These are phyloP conservation scores for Pan paniscus DNA, from an alignment of 2,113 vertebrate genomes.

Conservation along the genomic window DNA sequence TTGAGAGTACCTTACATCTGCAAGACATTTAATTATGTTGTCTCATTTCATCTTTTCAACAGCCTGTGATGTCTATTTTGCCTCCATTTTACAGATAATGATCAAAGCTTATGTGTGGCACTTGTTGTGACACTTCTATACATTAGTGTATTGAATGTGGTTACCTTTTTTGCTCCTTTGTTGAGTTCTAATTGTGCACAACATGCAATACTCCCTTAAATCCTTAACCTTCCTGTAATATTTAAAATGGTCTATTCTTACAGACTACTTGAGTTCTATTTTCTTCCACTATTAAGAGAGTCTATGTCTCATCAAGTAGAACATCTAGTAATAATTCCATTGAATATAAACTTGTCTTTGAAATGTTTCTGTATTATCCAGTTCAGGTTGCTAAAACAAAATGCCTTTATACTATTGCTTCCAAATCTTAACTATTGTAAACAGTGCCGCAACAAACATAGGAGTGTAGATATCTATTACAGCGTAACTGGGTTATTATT, in stretches of 20 bases:
- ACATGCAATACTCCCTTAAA: neutral
- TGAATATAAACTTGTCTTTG: neutral
- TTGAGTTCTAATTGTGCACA: neutral
- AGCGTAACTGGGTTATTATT: too few relatives aligned
- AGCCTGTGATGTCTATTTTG: neutral
- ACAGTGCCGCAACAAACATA: too few relatives aligned
- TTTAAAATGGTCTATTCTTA: neutral
- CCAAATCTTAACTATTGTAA: too few relatives aligned
- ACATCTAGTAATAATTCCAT: neutral
- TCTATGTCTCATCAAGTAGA: neutral
- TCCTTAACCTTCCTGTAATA: neutral
- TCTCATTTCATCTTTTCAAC: neutral
- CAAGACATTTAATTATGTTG: neutral
- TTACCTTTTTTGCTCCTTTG: neutral
- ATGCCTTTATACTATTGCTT: neutral
- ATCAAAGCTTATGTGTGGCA: neutral
- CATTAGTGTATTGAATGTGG: neutral
- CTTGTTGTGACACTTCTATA: neutral
- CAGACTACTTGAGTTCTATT: neutral
- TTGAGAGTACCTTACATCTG: constrained; percentile 2
- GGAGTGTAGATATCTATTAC: too few relatives aligned
- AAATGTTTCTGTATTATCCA: neutral
- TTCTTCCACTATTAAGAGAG: neutral
- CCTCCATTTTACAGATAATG: constrained; percentile 1
- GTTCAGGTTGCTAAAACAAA: neutral